Evolutionary conservation across 2,797 vertebrate species (phyloP), one percentile per base, ranked within the genome.

Genomic region (Fundulus diaphanus): DNA sequence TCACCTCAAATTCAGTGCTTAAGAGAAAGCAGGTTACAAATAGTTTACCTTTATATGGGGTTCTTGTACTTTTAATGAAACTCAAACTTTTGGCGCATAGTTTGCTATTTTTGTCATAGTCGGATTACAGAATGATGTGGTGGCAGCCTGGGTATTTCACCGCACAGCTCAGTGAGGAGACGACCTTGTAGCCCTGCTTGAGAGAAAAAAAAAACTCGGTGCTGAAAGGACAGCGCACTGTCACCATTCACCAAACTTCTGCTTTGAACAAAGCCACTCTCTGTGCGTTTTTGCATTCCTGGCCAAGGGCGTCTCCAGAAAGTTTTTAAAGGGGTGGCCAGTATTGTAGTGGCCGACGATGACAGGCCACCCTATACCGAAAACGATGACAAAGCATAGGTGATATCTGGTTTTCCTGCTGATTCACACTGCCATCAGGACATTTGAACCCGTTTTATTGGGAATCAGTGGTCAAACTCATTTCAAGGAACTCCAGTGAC

Each of bases 181-280:
- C 48, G 35, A 42, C 71, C n/a, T 5, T 48, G 37, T 27, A 69
- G 24, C 27, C 3, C 6, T 81, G 87, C 70, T 68, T 82, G 68
- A 82, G 29, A 56, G 35, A 80, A 76, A 78, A 44, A 78, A 44
- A 81, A 73, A 68, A 20, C 51, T 82, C 83, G 90, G 93, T 92
- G 92, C 92, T 94, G 92, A 94, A 93, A 89, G 90, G 91, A 94
- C 77, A 92, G 91, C 90, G 79, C 88, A 57, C 72, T 78, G 82
- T 80, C 80, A 77, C 79, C 48, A 69, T 29, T 29, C 70, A 66
- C 65, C 70, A 46, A 54, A 46, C 15, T 48, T 72, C 27, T 35
- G 27, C 42, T 6, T 46, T 24, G 6, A 71, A 33, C 48, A 27
- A n/a, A 5, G 70, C 7, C 54, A 27, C 27, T 1, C 2, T 24